phyloP scores from a whole-genome alignment of 2,797 vertebrate species.

The Sebastes flavidus region DNA sequence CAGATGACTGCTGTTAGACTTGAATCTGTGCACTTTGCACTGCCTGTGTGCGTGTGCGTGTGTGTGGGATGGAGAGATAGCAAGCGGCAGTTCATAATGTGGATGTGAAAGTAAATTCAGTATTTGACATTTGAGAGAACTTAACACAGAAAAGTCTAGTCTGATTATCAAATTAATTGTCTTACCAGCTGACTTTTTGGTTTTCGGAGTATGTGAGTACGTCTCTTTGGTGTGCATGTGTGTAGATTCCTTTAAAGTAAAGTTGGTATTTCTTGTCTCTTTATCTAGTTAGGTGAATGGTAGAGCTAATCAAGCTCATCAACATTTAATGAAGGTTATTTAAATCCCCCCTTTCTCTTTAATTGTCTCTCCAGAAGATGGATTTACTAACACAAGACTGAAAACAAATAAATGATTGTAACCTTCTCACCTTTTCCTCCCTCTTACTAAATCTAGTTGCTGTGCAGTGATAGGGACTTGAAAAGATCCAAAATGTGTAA shows the following conservation, averaged over 20 bases:
- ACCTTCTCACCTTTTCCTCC: constrained; percentile 2
- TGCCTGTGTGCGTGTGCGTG: neutral
- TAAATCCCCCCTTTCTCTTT: constrained; percentile 33
- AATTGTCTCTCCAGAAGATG: constrained; percentile 30
- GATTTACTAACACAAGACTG: constrained; percentile 17
- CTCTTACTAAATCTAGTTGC: neutral
- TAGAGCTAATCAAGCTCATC: constrained; percentile 41
- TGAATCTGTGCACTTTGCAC: constrained; percentile 10
- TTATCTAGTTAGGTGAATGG: constrained; percentile 24
- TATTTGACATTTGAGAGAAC: constrained; percentile 22
- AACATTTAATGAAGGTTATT: constrained; percentile 58
- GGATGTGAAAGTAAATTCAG: constrained; percentile 3
- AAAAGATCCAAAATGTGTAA: neutral
- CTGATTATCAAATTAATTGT: neutral
- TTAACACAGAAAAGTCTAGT: constrained; percentile 9
- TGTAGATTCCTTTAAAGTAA: neutral
- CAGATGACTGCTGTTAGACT: constrained; percentile 35
- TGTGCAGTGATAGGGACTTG: neutral
- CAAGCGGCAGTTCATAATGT: constrained; percentile 4
- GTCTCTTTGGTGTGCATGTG: neutral
- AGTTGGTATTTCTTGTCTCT: neutral
- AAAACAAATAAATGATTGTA: constrained; percentile 36
- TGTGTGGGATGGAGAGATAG: neutral
- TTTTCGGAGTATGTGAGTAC: neutral
- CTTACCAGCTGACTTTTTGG: neutral